Conservation (phyloP, 1,140 invertebrate species). For the Lucilia cuprina region DNA sequence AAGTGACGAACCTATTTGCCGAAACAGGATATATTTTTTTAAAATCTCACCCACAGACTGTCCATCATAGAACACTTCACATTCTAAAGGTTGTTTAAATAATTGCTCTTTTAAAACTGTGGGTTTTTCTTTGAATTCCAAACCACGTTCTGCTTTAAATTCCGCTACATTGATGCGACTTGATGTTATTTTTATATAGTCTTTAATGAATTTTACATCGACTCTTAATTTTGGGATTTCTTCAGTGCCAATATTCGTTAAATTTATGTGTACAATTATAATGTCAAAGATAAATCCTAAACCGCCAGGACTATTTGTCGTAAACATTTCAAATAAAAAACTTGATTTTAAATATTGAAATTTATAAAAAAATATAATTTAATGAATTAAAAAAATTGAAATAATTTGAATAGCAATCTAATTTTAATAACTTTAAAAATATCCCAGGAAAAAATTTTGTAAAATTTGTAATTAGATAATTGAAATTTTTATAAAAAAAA, state of each 20-base stretch:
- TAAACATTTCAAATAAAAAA: constrained; percentile 1
- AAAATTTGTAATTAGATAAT: too few species aligned
- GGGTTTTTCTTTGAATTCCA: constrained; percentile 28
- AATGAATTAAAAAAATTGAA: background rate
- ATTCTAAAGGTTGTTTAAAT: constrained; percentile 6
- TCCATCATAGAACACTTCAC: constrained; percentile 26
- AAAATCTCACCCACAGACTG: constrained; percentile 19
- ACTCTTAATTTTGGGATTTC: constrained; percentile 29
- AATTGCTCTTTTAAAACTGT: constrained; percentile 24
- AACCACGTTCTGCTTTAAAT: constrained; percentile 35
- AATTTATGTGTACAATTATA: constrained; percentile 36
- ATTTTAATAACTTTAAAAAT: too few species aligned
- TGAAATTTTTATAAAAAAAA: too few species aligned
- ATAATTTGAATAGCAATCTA: too few species aligned
- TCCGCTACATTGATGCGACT: constrained; percentile 41
- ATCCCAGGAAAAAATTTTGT: too few species aligned
- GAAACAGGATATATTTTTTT: background rate
- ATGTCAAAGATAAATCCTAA: constrained; percentile 38
- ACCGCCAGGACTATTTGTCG: background rate
- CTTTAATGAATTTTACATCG: constrained; percentile 35
- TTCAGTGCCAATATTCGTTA: background rate
- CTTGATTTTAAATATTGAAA: background rate
- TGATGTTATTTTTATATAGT: constrained; percentile 33
- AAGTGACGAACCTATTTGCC: background rate
- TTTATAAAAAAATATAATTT: background rate